Conservation (phyloP, 2,113 vertebrate species). For the Colistium nudipinnis region DNA sequence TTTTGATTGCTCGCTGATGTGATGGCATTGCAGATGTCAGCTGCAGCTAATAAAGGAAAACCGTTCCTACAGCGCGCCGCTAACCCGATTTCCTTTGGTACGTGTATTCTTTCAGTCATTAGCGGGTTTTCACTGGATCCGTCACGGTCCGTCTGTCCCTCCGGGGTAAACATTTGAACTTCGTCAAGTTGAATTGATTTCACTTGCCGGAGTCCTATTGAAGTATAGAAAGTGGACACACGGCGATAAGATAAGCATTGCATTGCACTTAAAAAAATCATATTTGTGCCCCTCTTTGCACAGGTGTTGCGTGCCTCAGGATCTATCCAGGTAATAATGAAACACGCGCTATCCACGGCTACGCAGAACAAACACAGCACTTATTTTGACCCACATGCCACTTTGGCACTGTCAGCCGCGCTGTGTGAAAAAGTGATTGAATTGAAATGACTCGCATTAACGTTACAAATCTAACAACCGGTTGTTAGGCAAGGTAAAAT, state of each 20-base stretch:
- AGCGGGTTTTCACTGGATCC: conserved; percentile 33
- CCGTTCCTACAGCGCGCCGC: conserved; percentile 1
- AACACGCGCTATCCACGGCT: conserved; percentile 16
- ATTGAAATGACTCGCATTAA: conserved; percentile 75
- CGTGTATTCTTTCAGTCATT: conserved; percentile 34
- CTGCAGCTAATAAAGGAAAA: neutral
- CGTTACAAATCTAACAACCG: conserved; percentile 67
- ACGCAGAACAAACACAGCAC: conserved; percentile 14
- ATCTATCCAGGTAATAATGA: neutral
- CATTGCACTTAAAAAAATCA: conserved; percentile 16
- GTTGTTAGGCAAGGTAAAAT: conserved; percentile 60
- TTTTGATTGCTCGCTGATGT: conserved; percentile 26
- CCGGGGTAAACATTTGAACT: conserved; percentile 59
- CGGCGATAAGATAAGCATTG: conserved; percentile 41
- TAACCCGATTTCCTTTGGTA: conserved; percentile 4
- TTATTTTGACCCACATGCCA: conserved; percentile 56
- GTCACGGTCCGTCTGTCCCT: conserved; percentile 31
- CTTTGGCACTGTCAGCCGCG: conserved; percentile 63
- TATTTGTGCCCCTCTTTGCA: conserved; percentile 10
- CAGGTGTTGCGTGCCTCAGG: conserved; percentile 4
- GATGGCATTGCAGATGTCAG: neutral
- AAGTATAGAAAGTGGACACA: conserved; percentile 24
- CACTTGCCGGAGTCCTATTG: conserved; percentile 7
- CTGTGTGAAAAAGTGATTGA: conserved; percentile 63
- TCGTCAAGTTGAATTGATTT: conserved; percentile 42